Conservation (phyloP, 2,888 invertebrate genomes). For the Cerastis rubricosa region DNA sequence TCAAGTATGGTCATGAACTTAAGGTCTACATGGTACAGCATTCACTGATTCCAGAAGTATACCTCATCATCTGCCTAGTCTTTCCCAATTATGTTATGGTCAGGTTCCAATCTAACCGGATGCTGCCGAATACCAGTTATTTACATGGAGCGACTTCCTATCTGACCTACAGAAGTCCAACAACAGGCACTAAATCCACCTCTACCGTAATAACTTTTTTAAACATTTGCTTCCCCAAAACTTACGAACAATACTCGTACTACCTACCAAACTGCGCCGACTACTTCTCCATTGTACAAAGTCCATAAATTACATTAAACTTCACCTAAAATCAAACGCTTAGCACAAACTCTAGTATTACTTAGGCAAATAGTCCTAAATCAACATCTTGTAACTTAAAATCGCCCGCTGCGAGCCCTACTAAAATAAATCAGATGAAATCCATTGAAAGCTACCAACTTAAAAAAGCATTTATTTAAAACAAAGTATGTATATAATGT, state of each 20-base stretch:
- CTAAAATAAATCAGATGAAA: slow-evolving; percentile 68
- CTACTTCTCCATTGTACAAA: slow-evolving; percentile 6
- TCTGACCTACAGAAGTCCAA: too few relatives aligned
- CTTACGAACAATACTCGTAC: slow-evolving; percentile 14
- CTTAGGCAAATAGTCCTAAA: slow-evolving; percentile 68
- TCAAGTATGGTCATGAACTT: background rate
- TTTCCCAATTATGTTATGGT: too few relatives aligned
- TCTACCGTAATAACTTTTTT: background rate
- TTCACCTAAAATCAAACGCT: slow-evolving; percentile 62
- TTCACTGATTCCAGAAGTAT: background rate
- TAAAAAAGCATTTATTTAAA: slow-evolving; percentile 46
- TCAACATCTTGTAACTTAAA: slow-evolving; percentile 65
- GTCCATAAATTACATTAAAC: slow-evolving; percentile 56
- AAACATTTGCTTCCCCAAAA: slow-evolving; percentile 11
- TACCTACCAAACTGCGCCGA: background rate
- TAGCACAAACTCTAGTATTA: slow-evolving; percentile 53
- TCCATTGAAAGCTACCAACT: slow-evolving; percentile 50
- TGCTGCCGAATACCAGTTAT: too few relatives aligned
- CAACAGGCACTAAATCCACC: background rate
- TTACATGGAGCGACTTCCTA: too few relatives aligned
- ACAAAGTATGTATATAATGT: slow-evolving; percentile 1
- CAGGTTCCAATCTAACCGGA: too few relatives aligned
- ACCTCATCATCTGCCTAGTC: too few relatives aligned
- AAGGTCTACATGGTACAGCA: background rate
- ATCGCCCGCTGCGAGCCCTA: slow-evolving; percentile 52